Conservation (phyloP, 2,113 vertebrate genomes). For the Petrocephalus zakoni region DNA sequence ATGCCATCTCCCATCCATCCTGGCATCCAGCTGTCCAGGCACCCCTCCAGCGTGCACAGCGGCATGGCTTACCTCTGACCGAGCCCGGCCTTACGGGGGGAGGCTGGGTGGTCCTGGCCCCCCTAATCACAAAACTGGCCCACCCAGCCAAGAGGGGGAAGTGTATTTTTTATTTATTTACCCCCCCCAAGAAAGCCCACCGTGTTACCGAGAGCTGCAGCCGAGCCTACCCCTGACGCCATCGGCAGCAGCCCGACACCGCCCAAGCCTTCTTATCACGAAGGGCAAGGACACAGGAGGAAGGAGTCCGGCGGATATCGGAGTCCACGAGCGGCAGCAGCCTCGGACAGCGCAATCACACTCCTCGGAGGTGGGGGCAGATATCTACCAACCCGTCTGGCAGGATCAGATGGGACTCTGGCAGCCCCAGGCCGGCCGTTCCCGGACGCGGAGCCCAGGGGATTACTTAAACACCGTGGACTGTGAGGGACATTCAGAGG, state of each 20-base stretch:
- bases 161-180: no score
- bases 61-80: conserved; percentile 43
- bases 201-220: no score
- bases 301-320: neutral
- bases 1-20: neutral
- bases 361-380: neutral
- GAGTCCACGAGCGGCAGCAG: neutral
- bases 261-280: no score
- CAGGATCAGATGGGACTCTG: neutral
- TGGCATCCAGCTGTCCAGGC: conserved; percentile 1
- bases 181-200: no score
- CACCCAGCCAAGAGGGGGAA: no score
- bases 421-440: neutral
- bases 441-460: neutral
- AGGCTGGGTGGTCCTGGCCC: no score
- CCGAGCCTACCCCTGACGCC: conserved; percentile 40
- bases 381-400: neutral
- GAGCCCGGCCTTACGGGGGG: no score
- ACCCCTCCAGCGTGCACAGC: conserved; percentile 27
- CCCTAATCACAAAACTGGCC: no score
- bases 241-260: neutral
- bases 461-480: neutral
- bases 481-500: neutral
- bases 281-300: no score
- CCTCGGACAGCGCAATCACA: neutral